phyloP scores from a whole-genome alignment of 2,888 invertebrate genomes.

The Limenitis camilla region DNA sequence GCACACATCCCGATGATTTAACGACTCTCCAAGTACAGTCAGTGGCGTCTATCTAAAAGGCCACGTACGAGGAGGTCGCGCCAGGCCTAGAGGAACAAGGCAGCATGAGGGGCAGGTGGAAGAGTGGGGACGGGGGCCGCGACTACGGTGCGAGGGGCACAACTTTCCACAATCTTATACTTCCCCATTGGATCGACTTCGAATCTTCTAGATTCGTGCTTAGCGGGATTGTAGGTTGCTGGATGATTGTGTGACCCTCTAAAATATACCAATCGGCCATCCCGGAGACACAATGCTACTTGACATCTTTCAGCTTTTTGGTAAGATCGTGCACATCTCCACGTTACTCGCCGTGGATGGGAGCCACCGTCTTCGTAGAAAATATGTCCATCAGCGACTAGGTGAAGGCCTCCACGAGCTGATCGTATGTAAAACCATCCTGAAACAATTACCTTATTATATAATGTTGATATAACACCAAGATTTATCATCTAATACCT shows the following conservation, averaged over 20 bases:
- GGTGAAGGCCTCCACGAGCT: conserved; percentile 64
- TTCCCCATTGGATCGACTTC: conserved; percentile 69
- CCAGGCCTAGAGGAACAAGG: conserved; percentile 68
- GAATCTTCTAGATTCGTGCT: conserved; percentile 64
- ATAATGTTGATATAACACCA: too few species aligned
- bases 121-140: conserved; percentile 40
- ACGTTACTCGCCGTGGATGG: conserved; percentile 64
- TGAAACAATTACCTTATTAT: conserved; percentile 37
- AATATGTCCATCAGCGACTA: conserved; percentile 66
- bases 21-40: conserved; percentile 60
- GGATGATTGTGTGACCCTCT: conserved; percentile 66
- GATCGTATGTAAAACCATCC: conserved; percentile 71
- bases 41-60: conserved; percentile 55
- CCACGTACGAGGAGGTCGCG: conserved; percentile 72
- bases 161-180: conserved; percentile 63
- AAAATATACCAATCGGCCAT: conserved; percentile 67
- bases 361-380: conserved; percentile 71
- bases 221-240: conserved; percentile 60
- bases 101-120: conserved; percentile 56
- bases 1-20: not conserved
- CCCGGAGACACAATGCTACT: conserved; percentile 64
- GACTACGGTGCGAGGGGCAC: conserved; percentile 34
- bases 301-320: conserved; percentile 68
- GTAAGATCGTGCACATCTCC: conserved; percentile 67
- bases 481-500: too few species aligned